phyloP scores from a whole-genome alignment of 2,113 vertebrate species.

The Echinops telfairi region DNA sequence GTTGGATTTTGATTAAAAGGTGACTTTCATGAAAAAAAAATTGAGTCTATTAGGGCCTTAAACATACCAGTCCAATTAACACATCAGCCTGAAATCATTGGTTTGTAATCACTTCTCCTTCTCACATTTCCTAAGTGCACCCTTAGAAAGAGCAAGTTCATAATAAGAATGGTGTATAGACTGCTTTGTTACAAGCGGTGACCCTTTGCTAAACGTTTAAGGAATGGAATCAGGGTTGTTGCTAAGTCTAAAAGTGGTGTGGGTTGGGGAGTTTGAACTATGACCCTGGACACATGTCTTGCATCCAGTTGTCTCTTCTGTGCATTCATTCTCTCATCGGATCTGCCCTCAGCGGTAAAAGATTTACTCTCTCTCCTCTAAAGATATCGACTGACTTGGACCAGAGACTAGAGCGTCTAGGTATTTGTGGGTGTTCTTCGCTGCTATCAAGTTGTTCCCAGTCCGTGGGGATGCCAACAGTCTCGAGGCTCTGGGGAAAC shows the following conservation, averaged over 20 bases:
- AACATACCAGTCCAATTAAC: constrained; percentile 43
- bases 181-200: constrained; percentile 46
- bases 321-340: rapidly evolving
- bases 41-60: constrained; percentile 56
- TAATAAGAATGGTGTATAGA: constrained; percentile 21
- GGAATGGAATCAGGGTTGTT: background rate
- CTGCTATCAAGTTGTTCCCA: background rate
- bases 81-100: constrained; percentile 39
- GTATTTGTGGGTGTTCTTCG: background rate
- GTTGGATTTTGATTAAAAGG: constrained; percentile 69
- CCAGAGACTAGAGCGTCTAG: background rate
- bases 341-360: background rate
- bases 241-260: background rate
- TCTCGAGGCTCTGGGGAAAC: background rate
- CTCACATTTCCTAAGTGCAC: background rate
- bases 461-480: background rate
- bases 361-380: background rate
- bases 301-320: rapidly evolving
- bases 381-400: background rate
- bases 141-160: constrained; percentile 37
- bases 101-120: constrained; percentile 18
- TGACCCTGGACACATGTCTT: background rate
- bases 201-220: background rate
- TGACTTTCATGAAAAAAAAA: constrained; percentile 12
- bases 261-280: background rate